Conservation (phyloP, 2,888 invertebrate genomes). For the Drosophila rellima region DNA sequence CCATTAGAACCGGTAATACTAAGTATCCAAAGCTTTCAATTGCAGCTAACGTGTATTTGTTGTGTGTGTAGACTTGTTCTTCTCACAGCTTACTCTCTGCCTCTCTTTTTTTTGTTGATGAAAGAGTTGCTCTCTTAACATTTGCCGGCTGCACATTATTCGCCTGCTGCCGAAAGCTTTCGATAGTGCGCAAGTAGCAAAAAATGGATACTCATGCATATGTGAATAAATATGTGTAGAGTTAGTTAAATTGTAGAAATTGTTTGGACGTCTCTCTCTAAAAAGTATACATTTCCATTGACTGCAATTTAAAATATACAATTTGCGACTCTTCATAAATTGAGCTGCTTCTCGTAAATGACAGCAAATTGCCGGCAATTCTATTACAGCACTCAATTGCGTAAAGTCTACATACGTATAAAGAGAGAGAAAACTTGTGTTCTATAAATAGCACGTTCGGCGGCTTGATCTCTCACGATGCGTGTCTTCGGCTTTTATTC, state of each 20-base stretch:
- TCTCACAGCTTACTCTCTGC: not conserved
- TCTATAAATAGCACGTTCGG: no score
- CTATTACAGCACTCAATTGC: not conserved
- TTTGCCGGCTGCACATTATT: slow-evolving; percentile 5
- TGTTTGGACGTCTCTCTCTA: not conserved
- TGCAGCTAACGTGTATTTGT: not conserved
- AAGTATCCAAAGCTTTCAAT: not conserved
- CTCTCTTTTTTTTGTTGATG: not conserved
- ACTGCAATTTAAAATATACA: slow-evolving; percentile 2
- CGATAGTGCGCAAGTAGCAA: not conserved
- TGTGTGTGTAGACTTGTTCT: slow-evolving; percentile 11
- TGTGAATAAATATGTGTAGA: slow-evolving; percentile 1
- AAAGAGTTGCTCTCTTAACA: not conserved
- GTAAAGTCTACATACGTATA: not conserved
- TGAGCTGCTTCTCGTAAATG: not conserved
- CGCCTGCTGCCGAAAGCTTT: slow-evolving; percentile 1
- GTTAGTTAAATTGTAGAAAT: slow-evolving; percentile 1
- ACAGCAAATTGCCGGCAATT: not conserved
- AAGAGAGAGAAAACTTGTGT: no score
- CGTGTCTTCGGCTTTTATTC: no score
- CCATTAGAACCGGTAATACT: slow-evolving; percentile 8
- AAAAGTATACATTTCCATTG: slow-evolving; percentile 1
- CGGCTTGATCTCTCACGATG: no score
- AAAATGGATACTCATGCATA: not conserved
- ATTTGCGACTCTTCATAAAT: not conserved